phyloP scores from a whole-genome alignment of 2,888 invertebrate genomes.

The Deilephila porcellus region DNA sequence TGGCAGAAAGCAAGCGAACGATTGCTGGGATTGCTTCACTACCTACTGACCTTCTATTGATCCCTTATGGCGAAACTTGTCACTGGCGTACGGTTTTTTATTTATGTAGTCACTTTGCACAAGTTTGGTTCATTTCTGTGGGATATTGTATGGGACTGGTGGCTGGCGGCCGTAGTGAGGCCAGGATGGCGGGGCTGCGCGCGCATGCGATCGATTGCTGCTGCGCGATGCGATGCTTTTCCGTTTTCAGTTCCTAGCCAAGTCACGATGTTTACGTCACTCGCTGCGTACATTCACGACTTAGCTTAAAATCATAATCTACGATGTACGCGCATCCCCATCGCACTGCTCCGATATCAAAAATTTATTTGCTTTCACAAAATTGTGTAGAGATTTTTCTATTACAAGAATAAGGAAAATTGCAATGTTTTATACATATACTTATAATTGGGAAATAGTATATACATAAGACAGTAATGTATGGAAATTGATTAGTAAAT shows the following conservation, averaged over 20 bases:
- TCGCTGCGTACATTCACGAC: conserved; percentile 80
- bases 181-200: conserved; percentile 76
- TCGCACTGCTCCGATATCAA: background rate
- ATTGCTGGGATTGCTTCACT: conserved; percentile 24
- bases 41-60: conserved; percentile 58
- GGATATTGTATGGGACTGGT: conserved; percentile 73
- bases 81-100: conserved; percentile 51
- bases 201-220: conserved; percentile 80
- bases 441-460: background rate
- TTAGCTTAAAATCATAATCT: conserved; percentile 58
- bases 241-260: conserved; percentile 64
- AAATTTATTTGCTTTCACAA: background rate
- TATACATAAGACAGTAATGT: too few relatives aligned
- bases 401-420: background rate
- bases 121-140: conserved; percentile 79
- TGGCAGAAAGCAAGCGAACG: conserved; percentile 39
- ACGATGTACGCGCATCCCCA: conserved; percentile 33
- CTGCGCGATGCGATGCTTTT: conserved; percentile 73
- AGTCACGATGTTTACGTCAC: conserved; percentile 79
- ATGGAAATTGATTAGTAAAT: too few relatives aligned
- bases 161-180: conserved; percentile 64
- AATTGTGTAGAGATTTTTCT: background rate
- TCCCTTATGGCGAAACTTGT: conserved; percentile 43
- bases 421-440: background rate
- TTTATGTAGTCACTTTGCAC: conserved; percentile 70